Conservation (phyloP, 2,888 invertebrate genomes). For the Corbicula japonica region DNA sequence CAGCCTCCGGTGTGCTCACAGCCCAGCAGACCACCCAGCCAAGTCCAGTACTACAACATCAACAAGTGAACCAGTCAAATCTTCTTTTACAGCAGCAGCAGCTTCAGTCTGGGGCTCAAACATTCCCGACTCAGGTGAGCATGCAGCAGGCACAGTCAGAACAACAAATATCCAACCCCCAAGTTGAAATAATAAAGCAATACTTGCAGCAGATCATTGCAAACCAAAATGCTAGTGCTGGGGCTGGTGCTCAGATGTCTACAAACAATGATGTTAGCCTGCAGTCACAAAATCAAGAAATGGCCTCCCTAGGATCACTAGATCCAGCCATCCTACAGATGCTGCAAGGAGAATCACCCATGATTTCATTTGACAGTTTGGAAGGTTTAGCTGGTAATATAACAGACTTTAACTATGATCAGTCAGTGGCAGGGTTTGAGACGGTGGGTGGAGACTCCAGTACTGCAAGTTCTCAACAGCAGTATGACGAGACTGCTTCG, state of each 20-base stretch:
- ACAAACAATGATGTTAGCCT: constrained; percentile 57
- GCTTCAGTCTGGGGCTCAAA: constrained; percentile 5
- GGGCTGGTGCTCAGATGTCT: no score
- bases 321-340: constrained; percentile 65
- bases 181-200: constrained; percentile 52
- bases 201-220: constrained; percentile 20
- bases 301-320: constrained; percentile 56
- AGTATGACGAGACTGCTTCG: constrained; percentile 60
- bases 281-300: constrained; percentile 61
- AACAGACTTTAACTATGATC: constrained; percentile 65
- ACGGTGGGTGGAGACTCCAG: constrained; percentile 62
- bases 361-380: constrained; percentile 68
- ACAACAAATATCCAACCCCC: constrained; percentile 14
- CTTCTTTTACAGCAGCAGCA: constrained; percentile 3
- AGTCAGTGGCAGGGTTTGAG: constrained; percentile 70
- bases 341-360: constrained; percentile 63
- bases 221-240: constrained; percentile 32
- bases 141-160: constrained; percentile 11
- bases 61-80: neutral
- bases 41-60: constrained; percentile 31
- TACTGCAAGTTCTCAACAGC: constrained; percentile 32
- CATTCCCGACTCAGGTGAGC: constrained; percentile 13
- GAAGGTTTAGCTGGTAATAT: constrained; percentile 65
- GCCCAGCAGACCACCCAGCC: constrained; percentile 35
- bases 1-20: constrained; percentile 24